Conservation (phyloP, 2,113 vertebrate genomes). For the Platichthys stellatus region DNA sequence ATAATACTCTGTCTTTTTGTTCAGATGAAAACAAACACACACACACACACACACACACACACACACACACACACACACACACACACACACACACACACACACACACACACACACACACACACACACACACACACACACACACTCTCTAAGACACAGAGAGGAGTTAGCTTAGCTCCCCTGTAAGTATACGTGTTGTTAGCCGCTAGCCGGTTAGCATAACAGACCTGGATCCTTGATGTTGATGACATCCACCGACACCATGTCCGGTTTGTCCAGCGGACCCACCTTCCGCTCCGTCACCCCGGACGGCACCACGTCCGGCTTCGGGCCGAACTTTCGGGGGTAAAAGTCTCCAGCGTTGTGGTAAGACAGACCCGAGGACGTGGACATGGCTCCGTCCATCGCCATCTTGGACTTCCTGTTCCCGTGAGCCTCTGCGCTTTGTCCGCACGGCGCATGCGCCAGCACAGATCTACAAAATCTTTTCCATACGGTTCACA, state of each 20-base stretch:
- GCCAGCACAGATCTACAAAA: not conserved
- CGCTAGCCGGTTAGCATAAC: constrained; percentile 73
- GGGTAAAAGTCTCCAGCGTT: constrained; percentile 80
- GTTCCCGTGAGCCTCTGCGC: constrained; percentile 2
- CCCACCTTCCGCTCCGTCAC: constrained; percentile 83
- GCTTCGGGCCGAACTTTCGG: constrained; percentile 82
- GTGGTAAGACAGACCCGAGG: constrained; percentile 74
- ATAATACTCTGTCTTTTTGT: too few relatives aligned
- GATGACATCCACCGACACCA: constrained; percentile 84
- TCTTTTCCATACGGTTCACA: not conserved
- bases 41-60: too few relatives aligned
- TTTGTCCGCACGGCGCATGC: constrained; percentile 16
- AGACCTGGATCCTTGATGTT: constrained; percentile 79
- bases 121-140: not conserved
- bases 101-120: not conserved
- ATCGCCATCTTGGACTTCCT: constrained; percentile 76
- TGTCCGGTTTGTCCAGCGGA: constrained; percentile 82
- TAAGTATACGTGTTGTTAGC: constrained; percentile 44
- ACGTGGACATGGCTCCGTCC: constrained; percentile 83
- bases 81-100: too few relatives aligned
- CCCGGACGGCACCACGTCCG: constrained; percentile 85
- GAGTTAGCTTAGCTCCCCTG: not conserved
- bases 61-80: too few relatives aligned
- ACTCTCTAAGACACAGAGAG: too few relatives aligned
- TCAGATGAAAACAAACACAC: too few relatives aligned